Evolutionary conservation across 2,888 invertebrate genomes (phyloP), one percentile per base, ranked within the genome.

Genomic region (Galeruca laticollis): DNA sequence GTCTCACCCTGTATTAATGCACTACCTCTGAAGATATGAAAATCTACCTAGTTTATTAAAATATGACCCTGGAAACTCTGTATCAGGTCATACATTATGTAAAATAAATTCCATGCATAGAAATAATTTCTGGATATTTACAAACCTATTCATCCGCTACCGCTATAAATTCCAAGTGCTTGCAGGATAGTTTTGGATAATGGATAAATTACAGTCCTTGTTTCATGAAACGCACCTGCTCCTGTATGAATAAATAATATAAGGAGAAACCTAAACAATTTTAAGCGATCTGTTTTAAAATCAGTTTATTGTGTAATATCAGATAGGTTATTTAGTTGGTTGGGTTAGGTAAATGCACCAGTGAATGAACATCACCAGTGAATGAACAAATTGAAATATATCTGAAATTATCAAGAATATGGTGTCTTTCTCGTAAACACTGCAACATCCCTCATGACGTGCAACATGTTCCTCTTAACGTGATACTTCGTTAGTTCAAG

Each of bases 141-240:
- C 65, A 59, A 66, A 66, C 51, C 59, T 51, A 47, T 31, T 59
- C 51, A 37, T 71, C 71, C 69, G 69, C 61, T 65, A 35, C 54
- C 49, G 70, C 63, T 47, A 70, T 73, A 73, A 73, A 75, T 75
- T 70, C 40, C 59, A 59, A 62, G 64, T 62, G 70, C 63, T 57
- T 66, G 65, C 70, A 66, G 63, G 47, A 63, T 73, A 72, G 70
- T 73, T 75, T 67, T 65, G 71, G 72, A 72, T 73, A 73, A 73
- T 75, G 72, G 73, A 73, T 75, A 75, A 75, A 69, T 75, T 75
- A 72, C 72, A 69, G 73, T 68, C 62, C 63, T 66, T 37, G 64
- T 64, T 63, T 60, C 62, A 72, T 69, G 60, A 15, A 70, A 69
- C 68, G 64, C 73, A 75, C 75, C 75, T 75, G 75, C 70, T 69